These are phyloP conservation scores for Drosophila navojoa DNA, from an alignment of 1,140 invertebrate genomes.

Conservation along the genomic window DNA sequence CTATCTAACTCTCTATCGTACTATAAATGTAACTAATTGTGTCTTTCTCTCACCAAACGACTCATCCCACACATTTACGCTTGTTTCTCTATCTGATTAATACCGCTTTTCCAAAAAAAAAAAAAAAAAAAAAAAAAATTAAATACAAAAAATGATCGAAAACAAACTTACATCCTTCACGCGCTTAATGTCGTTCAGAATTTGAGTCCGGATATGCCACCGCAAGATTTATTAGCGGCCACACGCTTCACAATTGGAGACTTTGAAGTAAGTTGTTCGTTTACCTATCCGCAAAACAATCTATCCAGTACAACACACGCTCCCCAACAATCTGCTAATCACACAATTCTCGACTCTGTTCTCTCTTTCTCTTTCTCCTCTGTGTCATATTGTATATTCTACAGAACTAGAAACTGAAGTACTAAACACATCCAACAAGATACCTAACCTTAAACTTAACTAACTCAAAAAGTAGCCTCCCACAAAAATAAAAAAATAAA, in stretches of 20 bases:
- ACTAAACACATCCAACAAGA: slow-evolving; percentile 20
- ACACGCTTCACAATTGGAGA: slow-evolving; percentile 87
- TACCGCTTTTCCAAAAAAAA: too few species aligned
- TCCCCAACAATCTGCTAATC: slow-evolving; percentile 58
- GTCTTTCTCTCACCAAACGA: slow-evolving; percentile 70
- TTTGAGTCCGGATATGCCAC: slow-evolving; percentile 86
- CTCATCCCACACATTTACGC: slow-evolving; percentile 62
- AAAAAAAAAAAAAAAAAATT: slow-evolving; percentile 13
- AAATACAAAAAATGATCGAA: slow-evolving; percentile 28
- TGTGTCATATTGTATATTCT: slow-evolving; percentile 18
- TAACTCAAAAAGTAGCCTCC: slow-evolving; percentile 31
- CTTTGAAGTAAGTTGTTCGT: slow-evolving; percentile 86
- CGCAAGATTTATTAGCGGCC: slow-evolving; percentile 85
- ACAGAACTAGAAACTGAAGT: slow-evolving; percentile 65
- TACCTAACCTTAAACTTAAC: slow-evolving; percentile 21
- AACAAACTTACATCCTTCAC: slow-evolving; percentile 27
- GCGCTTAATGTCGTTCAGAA: slow-evolving; percentile 84
- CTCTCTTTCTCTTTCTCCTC: slow-evolving; percentile 46
- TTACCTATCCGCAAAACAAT: slow-evolving; percentile 26
- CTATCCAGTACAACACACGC: slow-evolving; percentile 11
- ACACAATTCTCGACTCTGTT: slow-evolving; percentile 61
- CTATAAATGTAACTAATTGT: slow-evolving; percentile 77
- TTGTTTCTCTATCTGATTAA: slow-evolving; percentile 61
- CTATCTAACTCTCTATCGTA: slow-evolving; percentile 31
- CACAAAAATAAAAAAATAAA: neutral